Evolutionary conservation across 2,888 invertebrate species (phyloP).

Genomic region (Antitype chi): DNA sequence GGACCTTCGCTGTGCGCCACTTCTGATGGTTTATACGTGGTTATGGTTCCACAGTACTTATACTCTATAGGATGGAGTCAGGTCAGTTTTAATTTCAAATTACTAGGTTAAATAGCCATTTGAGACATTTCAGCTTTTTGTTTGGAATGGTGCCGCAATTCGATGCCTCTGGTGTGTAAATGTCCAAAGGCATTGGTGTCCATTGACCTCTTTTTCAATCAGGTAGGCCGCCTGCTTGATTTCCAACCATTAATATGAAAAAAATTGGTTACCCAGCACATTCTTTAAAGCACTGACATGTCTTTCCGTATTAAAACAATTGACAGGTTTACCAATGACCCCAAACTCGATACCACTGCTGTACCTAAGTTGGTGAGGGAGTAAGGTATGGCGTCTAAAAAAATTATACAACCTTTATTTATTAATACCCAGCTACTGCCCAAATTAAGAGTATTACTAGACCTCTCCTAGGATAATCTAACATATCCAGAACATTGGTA

Average conservation of each 20-base stretch:
- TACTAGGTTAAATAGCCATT: background rate
- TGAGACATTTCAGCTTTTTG: background rate
- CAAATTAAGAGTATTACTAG: background rate
- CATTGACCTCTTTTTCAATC: background rate
- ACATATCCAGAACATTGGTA: background rate
- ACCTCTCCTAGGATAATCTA: background rate
- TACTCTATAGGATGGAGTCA: slow-evolving; percentile 47
- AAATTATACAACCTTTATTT: background rate
- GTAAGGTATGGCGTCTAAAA: too few relatives aligned
- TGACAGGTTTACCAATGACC: too few relatives aligned
- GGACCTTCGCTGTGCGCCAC: slow-evolving; percentile 21
- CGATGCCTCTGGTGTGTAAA: background rate
- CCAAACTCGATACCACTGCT: too few relatives aligned
- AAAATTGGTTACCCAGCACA: background rate
- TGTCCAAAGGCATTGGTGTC: background rate
- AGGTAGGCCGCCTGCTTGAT: background rate
- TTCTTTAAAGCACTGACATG: background rate
- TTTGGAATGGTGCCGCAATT: background rate
- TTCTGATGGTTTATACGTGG: slow-evolving; percentile 34
- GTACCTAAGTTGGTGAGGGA: too few relatives aligned
- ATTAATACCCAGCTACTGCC: background rate
- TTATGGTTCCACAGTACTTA: slow-evolving; percentile 51
- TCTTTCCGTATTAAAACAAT: background rate
- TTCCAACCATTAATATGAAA: background rate
- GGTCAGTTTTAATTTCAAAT: slow-evolving; percentile 30